A percentile compares a stretch with the other conserved stretches of the same genome.
Evolutionary conservation across 2,113 vertebrate species (phyloP).

Genomic region (Lepus europaeus): DNA sequence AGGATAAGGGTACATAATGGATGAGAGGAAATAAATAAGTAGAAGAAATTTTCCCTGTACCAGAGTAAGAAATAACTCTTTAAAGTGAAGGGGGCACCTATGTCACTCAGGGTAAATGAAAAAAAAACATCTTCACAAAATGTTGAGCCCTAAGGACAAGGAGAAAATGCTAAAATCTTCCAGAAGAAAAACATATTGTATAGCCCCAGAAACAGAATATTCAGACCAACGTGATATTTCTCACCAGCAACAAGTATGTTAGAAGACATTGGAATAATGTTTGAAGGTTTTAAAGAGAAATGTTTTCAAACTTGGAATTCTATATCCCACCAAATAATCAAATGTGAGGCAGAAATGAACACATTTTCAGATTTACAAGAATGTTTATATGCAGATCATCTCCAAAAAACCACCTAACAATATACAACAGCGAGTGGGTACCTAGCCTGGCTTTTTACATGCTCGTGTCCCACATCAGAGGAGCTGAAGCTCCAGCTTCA

Average conservation of each 20-base stretch:
- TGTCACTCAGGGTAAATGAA: neutral
- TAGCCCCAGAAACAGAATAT: constrained; percentile 31
- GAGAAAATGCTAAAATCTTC: neutral
- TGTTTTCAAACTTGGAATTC: constrained; percentile 27
- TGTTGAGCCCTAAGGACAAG: constrained; percentile 12
- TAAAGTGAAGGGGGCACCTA: constrained; percentile 18
- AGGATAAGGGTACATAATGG: neutral
- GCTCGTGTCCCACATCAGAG: too few relatives aligned
- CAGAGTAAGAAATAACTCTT: neutral
- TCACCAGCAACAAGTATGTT: constrained; percentile 27
- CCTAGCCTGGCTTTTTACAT: too few relatives aligned
- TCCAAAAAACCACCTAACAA: constrained; percentile 38
- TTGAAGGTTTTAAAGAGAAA: constrained; percentile 6
- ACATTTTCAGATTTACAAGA: neutral
- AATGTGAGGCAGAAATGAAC: neutral
- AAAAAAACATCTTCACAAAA: neutral
- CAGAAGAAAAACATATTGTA: neutral
- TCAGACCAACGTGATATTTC: constrained; percentile 39
- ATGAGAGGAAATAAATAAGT: neutral
- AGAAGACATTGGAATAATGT: neutral
- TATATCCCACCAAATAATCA: constrained; percentile 18
- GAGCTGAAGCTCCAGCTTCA: too few relatives aligned
- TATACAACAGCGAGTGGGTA: neutral
- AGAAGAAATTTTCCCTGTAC: neutral
- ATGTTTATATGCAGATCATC: neutral